A percentile compares a stretch with the other conserved stretches of the same genome.
Conservation (phyloP, 2,888 invertebrate genomes). For the Lasiommata megera region DNA sequence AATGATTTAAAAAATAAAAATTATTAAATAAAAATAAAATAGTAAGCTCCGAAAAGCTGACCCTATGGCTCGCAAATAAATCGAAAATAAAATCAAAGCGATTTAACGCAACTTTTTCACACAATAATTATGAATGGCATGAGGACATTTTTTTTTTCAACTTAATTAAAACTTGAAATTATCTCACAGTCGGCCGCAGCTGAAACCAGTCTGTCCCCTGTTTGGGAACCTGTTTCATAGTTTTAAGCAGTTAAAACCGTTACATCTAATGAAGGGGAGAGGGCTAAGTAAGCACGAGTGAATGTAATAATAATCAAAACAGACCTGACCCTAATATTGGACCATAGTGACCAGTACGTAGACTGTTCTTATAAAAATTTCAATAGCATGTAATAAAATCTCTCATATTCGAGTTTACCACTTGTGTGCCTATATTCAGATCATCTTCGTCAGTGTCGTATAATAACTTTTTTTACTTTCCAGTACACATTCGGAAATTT, state of each 20-base stretch:
- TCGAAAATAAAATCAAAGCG: background rate
- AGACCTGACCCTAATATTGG: constrained; percentile 70
- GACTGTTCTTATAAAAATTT: background rate
- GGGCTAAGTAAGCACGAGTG: constrained; percentile 65
- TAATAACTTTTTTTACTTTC: no score
- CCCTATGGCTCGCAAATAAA: background rate
- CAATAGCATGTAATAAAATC: background rate
- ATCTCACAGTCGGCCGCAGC: constrained; percentile 67
- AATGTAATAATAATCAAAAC: constrained; percentile 70
- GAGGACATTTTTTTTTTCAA: constrained; percentile 38
- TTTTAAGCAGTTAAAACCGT: constrained; percentile 80
- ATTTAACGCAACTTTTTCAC: background rate
- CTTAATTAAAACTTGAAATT: constrained; percentile 68
- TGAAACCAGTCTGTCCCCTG: constrained; percentile 72
- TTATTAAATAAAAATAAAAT: no score
- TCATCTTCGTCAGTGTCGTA: no score
- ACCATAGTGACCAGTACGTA: constrained; percentile 68
- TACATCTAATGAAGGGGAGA: constrained; percentile 80
- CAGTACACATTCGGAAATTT: background rate
- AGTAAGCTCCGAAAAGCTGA: no score
- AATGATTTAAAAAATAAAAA: no score
- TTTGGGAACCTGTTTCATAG: constrained; percentile 74
- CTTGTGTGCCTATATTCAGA: no score
- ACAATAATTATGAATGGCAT: constrained; percentile 2
- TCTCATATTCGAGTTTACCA: background rate